Percentiles rank a stretch among this genome's conserved stretches.
Conservation (phyloP, 2,888 invertebrate genomes). For the Caenorhabditis sp. region DNA sequence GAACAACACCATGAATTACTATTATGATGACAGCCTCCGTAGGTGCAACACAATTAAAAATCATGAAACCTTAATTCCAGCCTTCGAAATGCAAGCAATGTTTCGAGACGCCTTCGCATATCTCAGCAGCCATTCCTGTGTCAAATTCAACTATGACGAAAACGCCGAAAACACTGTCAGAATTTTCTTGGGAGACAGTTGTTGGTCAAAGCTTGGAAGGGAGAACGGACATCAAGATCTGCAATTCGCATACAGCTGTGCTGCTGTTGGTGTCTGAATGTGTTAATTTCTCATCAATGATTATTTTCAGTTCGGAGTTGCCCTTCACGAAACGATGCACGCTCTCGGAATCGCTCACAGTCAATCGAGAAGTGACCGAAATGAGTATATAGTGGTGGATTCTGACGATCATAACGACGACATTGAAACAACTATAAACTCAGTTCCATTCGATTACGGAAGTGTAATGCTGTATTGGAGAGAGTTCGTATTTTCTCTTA, state of each 20-base stretch:
- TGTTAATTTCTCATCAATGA: background rate
- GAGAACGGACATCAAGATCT: slow-evolving; percentile 9
- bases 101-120: slow-evolving; percentile 38
- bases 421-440: background rate
- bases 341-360: slow-evolving; percentile 41
- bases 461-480: slow-evolving; percentile 42
- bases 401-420: slow-evolving; percentile 14
- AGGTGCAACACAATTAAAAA: background rate
- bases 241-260: slow-evolving; percentile 13
- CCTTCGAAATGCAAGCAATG: slow-evolving; percentile 37
- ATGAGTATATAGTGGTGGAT: slow-evolving; percentile 32
- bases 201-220: slow-evolving; percentile 14
- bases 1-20: slow-evolving; percentile 15
- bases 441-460: slow-evolving; percentile 50
- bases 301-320: slow-evolving; percentile 35
- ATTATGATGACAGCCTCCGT: slow-evolving; percentile 5
- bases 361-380: slow-evolving; percentile 30
- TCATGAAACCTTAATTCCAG: background rate
- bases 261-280: background rate
- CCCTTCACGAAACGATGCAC: slow-evolving; percentile 52
- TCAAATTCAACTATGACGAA: slow-evolving; percentile 15
- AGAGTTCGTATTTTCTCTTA: too few relatives aligned
- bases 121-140: slow-evolving; percentile 23
- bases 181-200: background rate
- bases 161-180: slow-evolving; percentile 7